Percentiles rank a stretch among this genome's conserved stretches.
phyloP scores from a whole-genome alignment of 2,888 invertebrate genomes.

The Myathropa florea region DNA sequence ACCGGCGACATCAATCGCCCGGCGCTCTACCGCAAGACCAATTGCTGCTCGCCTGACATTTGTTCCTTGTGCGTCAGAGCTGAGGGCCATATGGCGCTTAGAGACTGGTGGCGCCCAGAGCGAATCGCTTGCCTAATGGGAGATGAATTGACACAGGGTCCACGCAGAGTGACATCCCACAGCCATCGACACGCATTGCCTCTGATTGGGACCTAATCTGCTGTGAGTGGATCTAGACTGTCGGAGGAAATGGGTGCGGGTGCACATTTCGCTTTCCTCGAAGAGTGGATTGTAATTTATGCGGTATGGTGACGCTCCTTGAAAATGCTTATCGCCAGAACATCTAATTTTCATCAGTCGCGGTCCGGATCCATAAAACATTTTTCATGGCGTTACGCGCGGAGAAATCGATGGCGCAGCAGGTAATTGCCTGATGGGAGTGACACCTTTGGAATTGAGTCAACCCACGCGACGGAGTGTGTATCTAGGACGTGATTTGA shows the following conservation, averaged over 20 bases:
- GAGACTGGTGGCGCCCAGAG: constrained; percentile 1
- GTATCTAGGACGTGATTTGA: neutral
- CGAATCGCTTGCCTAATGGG: neutral
- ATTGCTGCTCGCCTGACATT: constrained; percentile 9
- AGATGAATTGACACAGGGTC: neutral
- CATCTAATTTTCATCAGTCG: neutral
- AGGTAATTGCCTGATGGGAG: neutral
- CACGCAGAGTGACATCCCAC: neutral
- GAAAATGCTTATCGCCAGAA: neutral
- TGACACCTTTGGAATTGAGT: neutral
- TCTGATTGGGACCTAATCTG: neutral
- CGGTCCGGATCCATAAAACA: neutral
- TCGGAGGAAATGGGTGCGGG: constrained; percentile 34
- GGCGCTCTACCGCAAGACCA: constrained; percentile 28
- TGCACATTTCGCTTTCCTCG: neutral
- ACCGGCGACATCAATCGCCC: constrained; percentile 51
- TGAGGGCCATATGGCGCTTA: constrained; percentile 35
- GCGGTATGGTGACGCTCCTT: constrained; percentile 1
- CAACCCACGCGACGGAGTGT: neutral
- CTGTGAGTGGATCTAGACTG: neutral
- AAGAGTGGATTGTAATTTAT: neutral
- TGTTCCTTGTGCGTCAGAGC: neutral
- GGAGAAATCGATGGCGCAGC: neutral
- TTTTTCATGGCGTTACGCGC: neutral
- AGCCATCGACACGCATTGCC: neutral